A percentile compares a stretch with the other conserved stretches of the same genome.
Conservation (phyloP, 2,797 vertebrate genomes). For the Esox masquinongy region DNA sequence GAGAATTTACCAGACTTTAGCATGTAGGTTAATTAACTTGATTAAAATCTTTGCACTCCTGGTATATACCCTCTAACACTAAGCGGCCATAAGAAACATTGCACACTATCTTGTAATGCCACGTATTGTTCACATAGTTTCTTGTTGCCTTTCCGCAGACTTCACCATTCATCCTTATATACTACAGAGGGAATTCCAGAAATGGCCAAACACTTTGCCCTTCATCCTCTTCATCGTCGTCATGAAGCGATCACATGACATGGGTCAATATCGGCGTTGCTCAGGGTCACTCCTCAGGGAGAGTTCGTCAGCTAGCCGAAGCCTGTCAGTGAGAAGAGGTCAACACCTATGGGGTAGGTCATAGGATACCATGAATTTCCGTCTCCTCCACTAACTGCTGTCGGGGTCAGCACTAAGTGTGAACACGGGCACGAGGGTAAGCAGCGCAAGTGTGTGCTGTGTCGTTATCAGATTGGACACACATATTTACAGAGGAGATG, state of each 20-base stretch:
- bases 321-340: constrained; percentile 41
- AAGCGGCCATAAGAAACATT: background rate
- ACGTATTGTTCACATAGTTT: background rate
- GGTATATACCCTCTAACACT: background rate
- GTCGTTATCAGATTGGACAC: constrained; percentile 79
- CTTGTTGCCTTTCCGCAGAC: background rate
- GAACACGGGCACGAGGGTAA: constrained; percentile 30
- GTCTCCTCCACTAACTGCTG: constrained; percentile 41
- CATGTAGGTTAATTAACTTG: background rate
- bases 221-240: constrained; percentile 17
- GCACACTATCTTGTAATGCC: background rate
- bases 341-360: constrained; percentile 29
- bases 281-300: constrained; percentile 26
- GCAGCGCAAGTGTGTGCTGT: constrained; percentile 48
- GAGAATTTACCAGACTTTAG: background rate
- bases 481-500: constrained; percentile 71
- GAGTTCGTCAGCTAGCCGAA: constrained; percentile 28
- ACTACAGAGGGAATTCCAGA: background rate
- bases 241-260: constrained; percentile 12
- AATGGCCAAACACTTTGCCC: background rate
- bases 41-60: background rate
- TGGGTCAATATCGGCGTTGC: constrained; percentile 14
- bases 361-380: constrained; percentile 45
- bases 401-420: constrained; percentile 48
- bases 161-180: background rate